Percentiles rank a stretch among this genome's conserved stretches.
Evolutionary conservation across 2,888 invertebrate genomes (phyloP).

Genomic region (Andrena minutula): DNA sequence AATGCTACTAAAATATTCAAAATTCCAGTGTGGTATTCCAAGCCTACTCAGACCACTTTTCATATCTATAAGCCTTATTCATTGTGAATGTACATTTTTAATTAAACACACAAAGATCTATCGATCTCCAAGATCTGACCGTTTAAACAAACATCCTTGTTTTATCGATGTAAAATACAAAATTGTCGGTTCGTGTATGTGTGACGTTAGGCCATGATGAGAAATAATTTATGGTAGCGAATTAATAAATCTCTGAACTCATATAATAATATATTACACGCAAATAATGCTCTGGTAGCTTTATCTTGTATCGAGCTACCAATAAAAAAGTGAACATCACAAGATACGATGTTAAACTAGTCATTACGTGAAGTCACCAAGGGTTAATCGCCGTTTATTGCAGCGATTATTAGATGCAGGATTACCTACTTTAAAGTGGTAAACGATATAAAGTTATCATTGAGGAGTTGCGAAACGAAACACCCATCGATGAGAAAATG

Average conservation of each 20-base stretch:
- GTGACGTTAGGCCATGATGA: too few species aligned
- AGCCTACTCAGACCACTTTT: too few species aligned
- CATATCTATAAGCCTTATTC: too few species aligned
- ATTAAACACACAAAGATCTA: too few species aligned
- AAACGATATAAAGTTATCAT: constrained; percentile 48
- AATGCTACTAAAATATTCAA: too few species aligned
- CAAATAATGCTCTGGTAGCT: not conserved
- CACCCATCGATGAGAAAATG: constrained; percentile 33
- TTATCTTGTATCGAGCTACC: not conserved
- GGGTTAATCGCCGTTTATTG: constrained; percentile 3
- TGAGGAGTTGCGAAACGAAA: constrained; percentile 26
- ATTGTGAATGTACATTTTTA: too few species aligned
- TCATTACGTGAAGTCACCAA: not conserved
- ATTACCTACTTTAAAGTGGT: constrained; percentile 27
- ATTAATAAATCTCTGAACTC: not conserved
- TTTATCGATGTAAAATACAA: too few species aligned
- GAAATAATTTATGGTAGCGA: too few species aligned
- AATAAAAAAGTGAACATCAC: not conserved
- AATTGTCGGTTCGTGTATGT: too few species aligned
- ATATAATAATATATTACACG: not conserved
- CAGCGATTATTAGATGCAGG: not conserved
- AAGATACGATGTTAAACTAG: constrained; percentile 13
- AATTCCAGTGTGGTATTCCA: too few species aligned
- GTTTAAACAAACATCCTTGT: too few species aligned
- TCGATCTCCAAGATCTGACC: too few species aligned